Conservation (phyloP, 2,888 invertebrate species). For the Fissipunctia ypsillon region DNA sequence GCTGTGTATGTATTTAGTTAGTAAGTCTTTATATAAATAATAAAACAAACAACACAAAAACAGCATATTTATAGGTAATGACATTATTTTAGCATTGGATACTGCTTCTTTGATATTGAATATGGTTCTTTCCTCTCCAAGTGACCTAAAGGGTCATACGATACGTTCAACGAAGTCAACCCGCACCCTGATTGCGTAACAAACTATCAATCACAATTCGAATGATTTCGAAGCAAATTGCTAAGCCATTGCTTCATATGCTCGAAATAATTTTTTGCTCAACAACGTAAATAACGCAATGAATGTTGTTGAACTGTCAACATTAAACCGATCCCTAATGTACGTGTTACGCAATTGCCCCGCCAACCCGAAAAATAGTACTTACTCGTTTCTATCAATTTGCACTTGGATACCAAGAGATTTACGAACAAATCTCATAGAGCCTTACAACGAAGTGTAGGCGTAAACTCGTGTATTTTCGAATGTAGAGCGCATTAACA, state of each 20-base stretch:
- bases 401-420: conserved; percentile 2
- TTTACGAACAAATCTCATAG: conserved; percentile 5
- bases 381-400: background rate
- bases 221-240: no score
- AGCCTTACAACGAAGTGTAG: background rate
- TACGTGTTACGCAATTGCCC: no score
- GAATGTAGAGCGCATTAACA: conserved; percentile 41
- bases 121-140: background rate
- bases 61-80: background rate
- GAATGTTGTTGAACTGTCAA: no score
- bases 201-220: no score
- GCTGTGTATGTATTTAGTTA: background rate
- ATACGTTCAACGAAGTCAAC: background rate
- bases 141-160: background rate
- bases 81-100: no score
- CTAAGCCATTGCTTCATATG: no score
- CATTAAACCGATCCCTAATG: no score
- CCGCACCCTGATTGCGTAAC: no score
- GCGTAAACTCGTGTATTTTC: conserved; percentile 26
- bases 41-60: background rate
- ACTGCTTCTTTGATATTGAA: background rate
- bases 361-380: no score
- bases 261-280: no score
- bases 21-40: background rate
- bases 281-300: no score